Percentiles rank a stretch among this genome's conserved stretches.
These are phyloP conservation scores for Barnardius zonarius DNA, from an alignment of 2,113 vertebrate species.

Conservation along the genomic window DNA sequence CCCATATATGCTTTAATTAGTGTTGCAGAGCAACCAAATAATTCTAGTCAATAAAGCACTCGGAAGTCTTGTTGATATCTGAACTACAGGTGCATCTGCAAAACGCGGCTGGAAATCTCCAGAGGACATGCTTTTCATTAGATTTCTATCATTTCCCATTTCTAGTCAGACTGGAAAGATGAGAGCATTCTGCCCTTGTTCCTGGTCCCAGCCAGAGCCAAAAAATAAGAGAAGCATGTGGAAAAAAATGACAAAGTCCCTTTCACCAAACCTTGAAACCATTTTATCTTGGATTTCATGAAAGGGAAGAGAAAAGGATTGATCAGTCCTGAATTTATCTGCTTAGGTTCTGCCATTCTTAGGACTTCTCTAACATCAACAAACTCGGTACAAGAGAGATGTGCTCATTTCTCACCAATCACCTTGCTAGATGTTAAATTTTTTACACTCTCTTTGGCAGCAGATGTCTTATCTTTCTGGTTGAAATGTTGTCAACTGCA, in stretches of 20 bases:
- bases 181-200: background rate
- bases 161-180: background rate
- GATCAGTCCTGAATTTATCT: background rate
- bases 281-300: background rate
- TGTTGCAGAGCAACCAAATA: background rate
- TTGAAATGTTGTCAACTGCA: background rate
- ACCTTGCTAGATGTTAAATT: background rate
- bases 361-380: background rate
- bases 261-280: background rate
- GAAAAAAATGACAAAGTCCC: background rate
- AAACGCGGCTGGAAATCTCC: background rate
- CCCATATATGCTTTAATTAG: background rate
- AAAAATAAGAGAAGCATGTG: background rate
- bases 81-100: background rate
- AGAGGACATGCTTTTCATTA: background rate
- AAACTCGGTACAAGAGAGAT: background rate
- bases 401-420: background rate
- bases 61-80: background rate
- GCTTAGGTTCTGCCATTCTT: background rate
- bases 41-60: background rate
- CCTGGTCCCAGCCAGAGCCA: background rate
- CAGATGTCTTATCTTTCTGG: background rate
- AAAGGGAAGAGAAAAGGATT: background rate
- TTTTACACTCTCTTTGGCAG: background rate
- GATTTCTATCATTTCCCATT: background rate